phyloP scores from a whole-genome alignment of 2,797 vertebrate species.

The Melanogrammus aeglefinus region DNA sequence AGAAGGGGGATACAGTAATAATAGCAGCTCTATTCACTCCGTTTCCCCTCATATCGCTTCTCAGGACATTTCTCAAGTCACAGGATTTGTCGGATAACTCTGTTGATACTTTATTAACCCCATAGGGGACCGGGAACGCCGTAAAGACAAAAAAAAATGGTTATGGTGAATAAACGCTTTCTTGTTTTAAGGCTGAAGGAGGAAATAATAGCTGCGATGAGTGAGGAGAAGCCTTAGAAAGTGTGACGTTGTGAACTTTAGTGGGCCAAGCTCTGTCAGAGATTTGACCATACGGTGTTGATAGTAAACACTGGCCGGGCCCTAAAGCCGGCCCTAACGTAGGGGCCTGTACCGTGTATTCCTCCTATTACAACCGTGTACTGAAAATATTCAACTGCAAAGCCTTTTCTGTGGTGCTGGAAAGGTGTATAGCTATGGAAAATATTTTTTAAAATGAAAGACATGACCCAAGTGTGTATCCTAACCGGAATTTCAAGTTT shows the following conservation, averaged over 20 bases:
- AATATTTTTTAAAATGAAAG: conserved; percentile 20
- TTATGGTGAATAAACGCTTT: not conserved
- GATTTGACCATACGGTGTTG: conserved; percentile 37
- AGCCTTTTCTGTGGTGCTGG: not conserved
- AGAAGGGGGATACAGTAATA: not conserved
- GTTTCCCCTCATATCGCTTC: conserved; percentile 4
- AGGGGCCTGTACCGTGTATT: conserved; percentile 36
- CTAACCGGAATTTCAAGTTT: not conserved
- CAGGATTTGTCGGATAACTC: no score
- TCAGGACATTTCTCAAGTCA: not conserved
- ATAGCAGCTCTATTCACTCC: not conserved
- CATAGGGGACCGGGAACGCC: not conserved
- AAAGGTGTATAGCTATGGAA: conserved; percentile 5
- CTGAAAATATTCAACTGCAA: conserved; percentile 34
- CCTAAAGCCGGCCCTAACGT: conserved; percentile 46
- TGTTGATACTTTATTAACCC: no score
- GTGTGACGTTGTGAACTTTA: conserved; percentile 3
- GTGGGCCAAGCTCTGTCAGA: not conserved
- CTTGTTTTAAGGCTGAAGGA: not conserved
- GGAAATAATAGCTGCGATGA: not conserved
- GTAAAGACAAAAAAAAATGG: not conserved
- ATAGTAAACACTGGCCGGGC: conserved; percentile 47
- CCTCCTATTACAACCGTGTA: conserved; percentile 28
- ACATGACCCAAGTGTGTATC: not conserved
- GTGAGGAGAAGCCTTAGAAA: not conserved